These are phyloP conservation scores for Entomyzon cyanotis DNA, from an alignment of 2,113 vertebrate genomes.

Conservation along the genomic window DNA sequence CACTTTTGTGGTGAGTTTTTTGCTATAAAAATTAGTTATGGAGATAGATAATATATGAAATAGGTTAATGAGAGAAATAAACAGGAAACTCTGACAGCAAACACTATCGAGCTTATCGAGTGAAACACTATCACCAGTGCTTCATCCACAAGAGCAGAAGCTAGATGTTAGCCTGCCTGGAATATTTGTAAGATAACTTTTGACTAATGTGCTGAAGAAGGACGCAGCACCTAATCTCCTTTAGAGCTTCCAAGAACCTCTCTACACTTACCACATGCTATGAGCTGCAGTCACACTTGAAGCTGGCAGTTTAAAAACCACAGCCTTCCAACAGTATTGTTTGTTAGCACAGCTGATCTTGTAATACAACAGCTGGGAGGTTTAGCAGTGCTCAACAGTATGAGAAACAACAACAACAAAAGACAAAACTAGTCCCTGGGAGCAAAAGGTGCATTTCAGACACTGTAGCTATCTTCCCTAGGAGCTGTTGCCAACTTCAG, in stretches of 20 bases:
- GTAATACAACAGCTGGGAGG: neutral
- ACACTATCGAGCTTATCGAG: neutral
- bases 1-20: neutral
- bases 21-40: neutral
- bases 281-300: neutral
- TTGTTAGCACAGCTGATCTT: neutral
- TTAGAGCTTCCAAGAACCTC: neutral
- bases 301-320: neutral
- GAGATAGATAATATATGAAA: neutral
- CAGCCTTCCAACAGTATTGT: neutral
- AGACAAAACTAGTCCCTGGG: neutral
- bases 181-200: slow-evolving; percentile 23
- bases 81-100: neutral
- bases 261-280: neutral
- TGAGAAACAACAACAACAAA: neutral
- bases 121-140: neutral
- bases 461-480: neutral
- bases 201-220: slow-evolving; percentile 6
- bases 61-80: neutral
- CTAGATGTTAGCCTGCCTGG: neutral
- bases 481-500: neutral
- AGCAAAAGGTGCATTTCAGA: neutral
- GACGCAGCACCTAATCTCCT: neutral
- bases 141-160: neutral
- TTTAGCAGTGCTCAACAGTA: neutral